Percentiles rank a stretch among this genome's conserved stretches.
phyloP scores from a whole-genome alignment of 2,113 vertebrate species.

The Serinus canaria region DNA sequence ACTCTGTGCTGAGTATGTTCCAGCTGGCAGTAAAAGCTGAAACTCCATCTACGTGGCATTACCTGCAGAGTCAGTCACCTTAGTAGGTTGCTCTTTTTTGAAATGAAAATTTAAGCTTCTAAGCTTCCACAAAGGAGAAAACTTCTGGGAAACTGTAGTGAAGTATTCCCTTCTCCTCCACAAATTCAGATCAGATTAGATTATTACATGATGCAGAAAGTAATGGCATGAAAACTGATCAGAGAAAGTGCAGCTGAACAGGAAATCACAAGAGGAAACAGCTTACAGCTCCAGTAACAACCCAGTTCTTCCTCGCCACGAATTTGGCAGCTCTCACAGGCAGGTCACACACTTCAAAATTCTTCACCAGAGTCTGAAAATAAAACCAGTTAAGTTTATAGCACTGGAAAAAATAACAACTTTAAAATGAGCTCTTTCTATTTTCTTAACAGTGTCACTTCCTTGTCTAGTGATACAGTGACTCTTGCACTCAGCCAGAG shows the following conservation, averaged over 20 bases:
- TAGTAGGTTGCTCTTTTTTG: neutral
- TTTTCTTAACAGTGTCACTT: neutral
- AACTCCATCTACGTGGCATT: neutral
- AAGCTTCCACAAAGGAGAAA: neutral
- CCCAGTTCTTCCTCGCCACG: constrained; percentile 98
- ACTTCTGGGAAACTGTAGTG: neutral
- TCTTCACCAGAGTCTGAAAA: constrained; percentile 94
- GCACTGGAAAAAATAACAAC: neutral
- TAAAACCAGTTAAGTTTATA: neutral
- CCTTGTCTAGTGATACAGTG: neutral
- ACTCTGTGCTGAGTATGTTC: neutral
- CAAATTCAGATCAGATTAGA: neutral
- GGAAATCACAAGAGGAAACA: neutral
- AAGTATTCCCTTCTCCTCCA: neutral
- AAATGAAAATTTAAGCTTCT: neutral
- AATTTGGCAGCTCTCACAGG: constrained; percentile 98
- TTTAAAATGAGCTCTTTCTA: neutral
- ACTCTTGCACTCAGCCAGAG: neutral
- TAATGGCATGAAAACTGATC: neutral
- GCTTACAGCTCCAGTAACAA: constrained; percentile 97
- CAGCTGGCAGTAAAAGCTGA: neutral
- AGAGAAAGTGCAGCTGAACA: neutral
- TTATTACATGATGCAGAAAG: neutral
- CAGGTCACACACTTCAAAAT: constrained; percentile 97
- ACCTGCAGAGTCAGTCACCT: neutral